A percentile compares a stretch with the other conserved stretches of the same genome.
Evolutionary conservation across 2,888 invertebrate species (phyloP).

Genomic region (Calephelis perditalis): DNA sequence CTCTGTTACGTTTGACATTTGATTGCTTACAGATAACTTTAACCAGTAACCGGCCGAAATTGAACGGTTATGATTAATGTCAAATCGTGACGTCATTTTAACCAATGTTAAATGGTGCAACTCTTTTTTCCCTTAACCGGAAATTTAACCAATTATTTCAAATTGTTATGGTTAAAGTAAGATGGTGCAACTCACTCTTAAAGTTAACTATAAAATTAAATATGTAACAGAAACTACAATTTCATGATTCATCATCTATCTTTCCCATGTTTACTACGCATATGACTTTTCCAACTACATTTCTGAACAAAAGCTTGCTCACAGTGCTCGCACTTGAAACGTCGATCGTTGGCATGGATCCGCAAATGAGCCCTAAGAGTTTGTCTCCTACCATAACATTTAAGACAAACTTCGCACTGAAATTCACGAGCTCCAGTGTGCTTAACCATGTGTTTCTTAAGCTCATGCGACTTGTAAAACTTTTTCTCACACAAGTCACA

Average conservation of each 20-base stretch:
- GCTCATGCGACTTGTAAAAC: constrained; percentile 45
- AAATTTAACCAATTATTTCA: no score
- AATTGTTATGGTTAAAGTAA: no score
- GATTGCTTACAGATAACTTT: no score
- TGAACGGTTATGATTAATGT: no score
- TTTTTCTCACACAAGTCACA: constrained; percentile 40
- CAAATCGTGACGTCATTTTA: no score
- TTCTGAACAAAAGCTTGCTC: constrained; percentile 40
- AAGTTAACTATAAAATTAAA: no score
- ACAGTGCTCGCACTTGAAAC: constrained; percentile 39
- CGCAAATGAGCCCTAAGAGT: constrained; percentile 42
- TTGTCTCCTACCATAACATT: constrained; percentile 35
- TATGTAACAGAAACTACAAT: no score
- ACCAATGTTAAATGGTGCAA: no score
- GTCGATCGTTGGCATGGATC: constrained; percentile 39
- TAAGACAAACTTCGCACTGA: constrained; percentile 39
- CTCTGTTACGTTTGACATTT: no score
- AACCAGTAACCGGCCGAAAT: no score
- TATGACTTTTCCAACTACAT: constrained; percentile 38
- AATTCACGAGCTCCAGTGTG: constrained; percentile 46
- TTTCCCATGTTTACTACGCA: constrained; percentile 36
- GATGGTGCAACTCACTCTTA: no score
- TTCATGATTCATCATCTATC: constrained; percentile 17
- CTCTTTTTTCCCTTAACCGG: no score
- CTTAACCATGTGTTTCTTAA: constrained; percentile 51